Percentiles rank a stretch among this genome's conserved stretches.
phyloP scores from a whole-genome alignment of 2,797 vertebrate species.

The Poeciliopsis presidionis region DNA sequence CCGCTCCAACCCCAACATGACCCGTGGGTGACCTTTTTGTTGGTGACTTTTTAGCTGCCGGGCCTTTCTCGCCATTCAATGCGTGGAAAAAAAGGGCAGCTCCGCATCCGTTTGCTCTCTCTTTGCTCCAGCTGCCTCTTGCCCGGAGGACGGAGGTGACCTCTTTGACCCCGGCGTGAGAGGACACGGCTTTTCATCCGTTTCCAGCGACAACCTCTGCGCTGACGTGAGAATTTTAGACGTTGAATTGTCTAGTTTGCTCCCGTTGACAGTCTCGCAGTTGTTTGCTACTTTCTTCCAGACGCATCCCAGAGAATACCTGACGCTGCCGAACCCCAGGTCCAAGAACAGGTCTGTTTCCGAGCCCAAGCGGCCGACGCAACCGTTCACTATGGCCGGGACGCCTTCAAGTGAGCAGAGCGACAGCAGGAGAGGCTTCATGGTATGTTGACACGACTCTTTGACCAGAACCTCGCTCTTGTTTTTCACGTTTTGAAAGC shows the following conservation, averaged over 20 bases:
- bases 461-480: no score
- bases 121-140: constrained; percentile 73
- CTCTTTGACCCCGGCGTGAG: constrained; percentile 69
- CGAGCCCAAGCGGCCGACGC: constrained; percentile 72
- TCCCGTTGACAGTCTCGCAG: no score
- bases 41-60: constrained; percentile 1
- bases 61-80: neutral
- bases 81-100: neutral
- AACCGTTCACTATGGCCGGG: constrained; percentile 74
- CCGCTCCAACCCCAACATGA: constrained; percentile 91
- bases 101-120: constrained; percentile 13
- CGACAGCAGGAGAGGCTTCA: constrained; percentile 66
- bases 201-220: constrained; percentile 88
- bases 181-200: constrained; percentile 81
- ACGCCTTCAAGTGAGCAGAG: constrained; percentile 70
- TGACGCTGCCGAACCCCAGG: constrained; percentile 87
- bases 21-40: constrained; percentile 76
- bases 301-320: constrained; percentile 86
- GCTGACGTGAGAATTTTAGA: constrained; percentile 80
- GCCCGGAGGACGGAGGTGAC: constrained; percentile 81
- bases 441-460: constrained; percentile 73
- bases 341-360: constrained; percentile 79
- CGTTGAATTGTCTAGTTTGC: neutral
- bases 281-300: constrained; percentile 63
- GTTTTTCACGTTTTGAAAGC: neutral